Evolutionary conservation across 2,797 vertebrate species (phyloP).

Genomic region (Sternotherus odoratus): DNA sequence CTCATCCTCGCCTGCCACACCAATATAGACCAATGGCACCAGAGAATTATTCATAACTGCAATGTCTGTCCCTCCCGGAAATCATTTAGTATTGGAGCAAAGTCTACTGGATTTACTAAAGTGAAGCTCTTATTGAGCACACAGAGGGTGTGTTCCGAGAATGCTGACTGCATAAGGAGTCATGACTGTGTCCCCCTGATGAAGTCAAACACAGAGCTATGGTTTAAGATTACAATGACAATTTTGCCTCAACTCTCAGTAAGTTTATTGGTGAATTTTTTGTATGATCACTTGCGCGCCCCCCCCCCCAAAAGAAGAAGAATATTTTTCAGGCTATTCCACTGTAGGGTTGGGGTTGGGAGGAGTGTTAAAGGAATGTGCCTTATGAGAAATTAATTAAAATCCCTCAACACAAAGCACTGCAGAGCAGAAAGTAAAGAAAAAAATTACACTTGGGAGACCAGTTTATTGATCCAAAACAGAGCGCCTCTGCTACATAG

Average conservation of each 20-base stretch:
- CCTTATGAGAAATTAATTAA: background rate
- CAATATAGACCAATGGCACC: constrained; percentile 3
- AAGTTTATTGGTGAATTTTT: background rate
- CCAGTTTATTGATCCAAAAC: background rate
- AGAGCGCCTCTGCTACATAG: background rate
- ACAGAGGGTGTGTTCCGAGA: background rate
- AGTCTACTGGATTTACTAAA: background rate
- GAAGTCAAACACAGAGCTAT: background rate
- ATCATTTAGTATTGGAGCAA: background rate
- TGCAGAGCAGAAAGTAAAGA: background rate
- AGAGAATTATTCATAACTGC: constrained; percentile 11
- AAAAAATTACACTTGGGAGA: background rate
- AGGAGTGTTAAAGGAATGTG: background rate
- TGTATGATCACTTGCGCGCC: background rate
- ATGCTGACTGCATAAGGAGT: background rate
- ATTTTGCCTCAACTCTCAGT: background rate
- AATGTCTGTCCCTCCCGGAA: constrained; percentile 43
- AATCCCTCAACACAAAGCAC: background rate
- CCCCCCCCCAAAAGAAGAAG: background rate
- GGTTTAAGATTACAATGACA: no score
- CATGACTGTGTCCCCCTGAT: background rate
- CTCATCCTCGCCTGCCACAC: constrained; percentile 10
- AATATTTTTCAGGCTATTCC: background rate
- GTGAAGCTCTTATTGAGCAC: background rate
- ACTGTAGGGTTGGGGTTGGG: background rate